phyloP scores from a whole-genome alignment of 2,888 invertebrate species.

The Chrysolina haemoptera region DNA sequence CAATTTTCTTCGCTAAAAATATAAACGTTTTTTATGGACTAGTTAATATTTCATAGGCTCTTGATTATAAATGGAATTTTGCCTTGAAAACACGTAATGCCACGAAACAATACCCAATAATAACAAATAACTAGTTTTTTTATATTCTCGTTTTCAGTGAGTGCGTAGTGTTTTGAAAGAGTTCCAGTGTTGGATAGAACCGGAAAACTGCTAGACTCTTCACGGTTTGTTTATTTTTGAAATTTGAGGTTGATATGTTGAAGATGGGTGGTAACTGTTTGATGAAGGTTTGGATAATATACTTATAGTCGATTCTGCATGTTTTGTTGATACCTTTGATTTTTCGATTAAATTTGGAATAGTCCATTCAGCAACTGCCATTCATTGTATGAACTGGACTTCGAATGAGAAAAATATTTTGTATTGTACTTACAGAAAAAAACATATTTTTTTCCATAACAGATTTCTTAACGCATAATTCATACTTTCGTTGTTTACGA shows the following conservation, averaged over 20 bases:
- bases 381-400: too few relatives aligned
- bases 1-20: not conserved
- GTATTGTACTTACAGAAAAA: too few relatives aligned
- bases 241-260: not conserved
- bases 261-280: too few relatives aligned
- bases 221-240: slow-evolving; percentile 11
- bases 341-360: too few relatives aligned
- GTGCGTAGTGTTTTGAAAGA: not conserved
- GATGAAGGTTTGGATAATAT: too few relatives aligned
- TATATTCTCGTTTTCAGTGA: slow-evolving; percentile 10
- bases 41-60: not conserved
- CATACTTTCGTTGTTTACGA: too few relatives aligned
- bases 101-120: not conserved
- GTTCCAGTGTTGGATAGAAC: not conserved
- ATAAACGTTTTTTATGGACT: not conserved
- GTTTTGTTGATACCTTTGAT: too few relatives aligned
- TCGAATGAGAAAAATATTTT: too few relatives aligned
- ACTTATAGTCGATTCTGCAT: too few relatives aligned
- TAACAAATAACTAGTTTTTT: not conserved
- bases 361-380: too few relatives aligned
- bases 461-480: too few relatives aligned
- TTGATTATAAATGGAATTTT: not conserved
- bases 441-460: too few relatives aligned
- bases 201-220: not conserved
- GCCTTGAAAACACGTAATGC: slow-evolving; percentile 3